phyloP scores from a whole-genome alignment of 2,888 invertebrate genomes.

The Tupiocoris notatus region DNA sequence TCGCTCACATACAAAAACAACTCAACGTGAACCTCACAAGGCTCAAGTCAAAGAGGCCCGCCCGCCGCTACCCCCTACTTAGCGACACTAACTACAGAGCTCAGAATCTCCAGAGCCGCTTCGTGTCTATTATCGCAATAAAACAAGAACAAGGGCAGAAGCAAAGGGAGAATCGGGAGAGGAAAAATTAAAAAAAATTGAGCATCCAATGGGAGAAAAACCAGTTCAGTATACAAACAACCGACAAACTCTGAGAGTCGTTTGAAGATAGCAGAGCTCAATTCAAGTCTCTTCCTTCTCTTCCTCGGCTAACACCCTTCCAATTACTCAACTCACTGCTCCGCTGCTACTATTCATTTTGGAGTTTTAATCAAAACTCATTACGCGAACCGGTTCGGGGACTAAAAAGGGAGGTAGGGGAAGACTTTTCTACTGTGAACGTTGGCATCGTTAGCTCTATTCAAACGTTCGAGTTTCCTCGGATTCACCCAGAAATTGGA shows the following conservation, averaged over 20 bases:
- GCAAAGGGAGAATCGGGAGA: neutral
- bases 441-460: too few species aligned
- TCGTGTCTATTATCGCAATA: slow-evolving; percentile 33
- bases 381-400: neutral
- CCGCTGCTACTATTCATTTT: neutral
- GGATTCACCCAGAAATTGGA: too few species aligned
- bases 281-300: neutral
- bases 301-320: neutral
- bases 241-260: slow-evolving; percentile 14
- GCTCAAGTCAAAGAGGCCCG: slow-evolving; percentile 13
- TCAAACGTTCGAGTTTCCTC: too few species aligned
- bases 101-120: slow-evolving; percentile 21
- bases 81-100: slow-evolving; percentile 37
- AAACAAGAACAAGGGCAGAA: neutral
- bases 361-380: neutral
- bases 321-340: neutral
- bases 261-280: neutral
- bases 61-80: slow-evolving; percentile 35
- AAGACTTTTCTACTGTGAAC: too few species aligned
- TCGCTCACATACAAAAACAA: neutral
- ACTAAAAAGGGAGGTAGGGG: neutral
- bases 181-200: neutral
- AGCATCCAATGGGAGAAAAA: slow-evolving; percentile 6
- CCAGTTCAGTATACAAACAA: slow-evolving; percentile 33
- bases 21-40: neutral